Base-by-base conservation (phyloP, 2,113 vertebrate species). In the Bolborhynchus lineola region DNA sequence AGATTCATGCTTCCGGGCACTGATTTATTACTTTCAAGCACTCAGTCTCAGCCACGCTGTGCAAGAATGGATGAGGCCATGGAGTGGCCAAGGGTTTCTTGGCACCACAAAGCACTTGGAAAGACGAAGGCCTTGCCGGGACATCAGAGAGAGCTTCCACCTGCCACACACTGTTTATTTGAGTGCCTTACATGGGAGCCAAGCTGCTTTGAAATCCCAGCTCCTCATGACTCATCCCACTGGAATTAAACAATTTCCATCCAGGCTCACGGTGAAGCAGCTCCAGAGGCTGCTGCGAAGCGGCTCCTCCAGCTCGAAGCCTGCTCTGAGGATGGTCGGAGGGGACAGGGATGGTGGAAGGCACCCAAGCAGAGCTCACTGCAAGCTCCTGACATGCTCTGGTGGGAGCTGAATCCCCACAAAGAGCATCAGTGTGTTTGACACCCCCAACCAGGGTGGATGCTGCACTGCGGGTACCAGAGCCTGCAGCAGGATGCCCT, bases 231-330 rank as follows among this genome's bases (percentile, higher is more conserved):
- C 88, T 97, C 96, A 96, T 23, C 81, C 86, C 0, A 6, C 60
- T 94, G 92, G 96, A 96, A 97, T 96, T 95, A 97, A 96, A 97
- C 90, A 88, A 85, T 96, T 96, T 96, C 95, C 95, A 96, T 63
- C 70, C 94, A 33, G 70, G 77, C 76, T 67, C 79, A 9, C 1
- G 17, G 74, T 10, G 75, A 72, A 86, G 94, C 59, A 16, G 84
- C 91, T 92, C 94, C 76, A 7, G 72, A 62, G 76, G 91, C 78
- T 59, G 93, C 87, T 72, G 76, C 5, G 28, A 82, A 69, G 79
- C 1, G 3, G 88, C 52, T 83, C 50, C 92, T 92, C 82, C 53
- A 8, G 80, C 63, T 68, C 81, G 5, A 2, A 0, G 29, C 68
- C 44, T 3, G 21, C 63, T 75, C 7, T 0, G 16, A n/a, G 60